Evolutionary conservation across 1,140 invertebrate species (phyloP), one percentile per base, ranked within the genome.

Genomic region (Calycopis cecrops): DNA sequence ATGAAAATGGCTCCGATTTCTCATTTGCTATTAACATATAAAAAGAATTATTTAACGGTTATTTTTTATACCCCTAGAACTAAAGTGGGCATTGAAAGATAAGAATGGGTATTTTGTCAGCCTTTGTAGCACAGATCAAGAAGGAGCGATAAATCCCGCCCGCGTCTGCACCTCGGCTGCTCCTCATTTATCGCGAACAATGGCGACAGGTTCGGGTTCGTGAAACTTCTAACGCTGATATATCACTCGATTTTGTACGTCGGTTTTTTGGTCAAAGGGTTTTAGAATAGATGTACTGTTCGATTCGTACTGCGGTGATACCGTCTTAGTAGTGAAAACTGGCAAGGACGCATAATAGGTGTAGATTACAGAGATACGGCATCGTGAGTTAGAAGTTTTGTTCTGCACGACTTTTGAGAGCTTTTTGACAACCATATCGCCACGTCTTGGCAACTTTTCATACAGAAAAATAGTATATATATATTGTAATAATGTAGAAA

Each of bases 131-230:
- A 44, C 16, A 9, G 17, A 44, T 44, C 12, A 44, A 44, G 16
- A 44, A 9, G 7, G 40, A 17, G 12, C 12, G 38, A 40, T 40
- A 44, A 44, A 44, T 18, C 40, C 14, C 12, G 12, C 2, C 8
- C 14, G 40, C 40, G 40, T 1, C 12, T 44, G 40, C 14, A 17
- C 17, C 40, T 16, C 9, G 14, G 7, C 14, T 4, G 14, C 7
- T 14, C n/a, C 38, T n/a, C 12, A 7, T 12, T 40, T 16, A 9
- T 9, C 14, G 40, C 14, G 40, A 44, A 44, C 40, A 44, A 16
- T 16, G 40, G 12, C 16, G 40, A 44, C 40, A 16, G 40, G 17
- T 44, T 44, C 16, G 17, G 40, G 40, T 16, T 44, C 40, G 17
- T 44, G 14, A 44, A 16, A 44, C 9, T 16, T 44, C 17, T 16